Conservation (phyloP, 2,797 vertebrate species). For the Onychomys leucogaster region DNA sequence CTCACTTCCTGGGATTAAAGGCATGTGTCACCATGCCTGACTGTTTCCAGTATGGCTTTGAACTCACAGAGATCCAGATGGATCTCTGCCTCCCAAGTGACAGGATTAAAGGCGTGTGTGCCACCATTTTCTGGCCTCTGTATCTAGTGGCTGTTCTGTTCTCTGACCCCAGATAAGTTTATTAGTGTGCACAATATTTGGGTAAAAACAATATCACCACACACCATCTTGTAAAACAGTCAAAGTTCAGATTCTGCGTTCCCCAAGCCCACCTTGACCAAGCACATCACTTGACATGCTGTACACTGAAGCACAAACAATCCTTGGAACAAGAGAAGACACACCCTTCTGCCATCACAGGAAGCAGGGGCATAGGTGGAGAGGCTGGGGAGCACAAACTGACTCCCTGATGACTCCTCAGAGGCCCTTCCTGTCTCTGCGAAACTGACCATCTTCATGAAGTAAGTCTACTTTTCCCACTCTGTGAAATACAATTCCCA, state of each 20-base stretch:
- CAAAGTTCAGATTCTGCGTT: background rate
- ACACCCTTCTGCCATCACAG: background rate
- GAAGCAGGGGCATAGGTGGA: background rate
- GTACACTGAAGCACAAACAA: background rate
- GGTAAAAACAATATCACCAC: no score
- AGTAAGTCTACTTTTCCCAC: background rate
- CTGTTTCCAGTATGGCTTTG: no score
- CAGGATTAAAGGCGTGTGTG: no score
- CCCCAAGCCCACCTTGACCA: background rate
- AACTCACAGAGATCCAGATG: no score
- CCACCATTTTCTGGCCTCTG: no score
- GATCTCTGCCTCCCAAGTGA: no score
- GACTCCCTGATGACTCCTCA: background rate
- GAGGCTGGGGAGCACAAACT: background rate
- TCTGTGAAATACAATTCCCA: background rate
- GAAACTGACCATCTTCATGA: background rate
- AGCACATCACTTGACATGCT: background rate
- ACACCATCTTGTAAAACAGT: no score
- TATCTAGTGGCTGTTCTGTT: no score
- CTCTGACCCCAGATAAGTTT: no score
- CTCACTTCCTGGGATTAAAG: no score
- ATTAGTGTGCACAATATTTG: no score
- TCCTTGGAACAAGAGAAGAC: background rate
- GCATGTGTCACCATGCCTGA: no score
- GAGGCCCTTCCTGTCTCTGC: background rate